Evolutionary conservation across 2,797 vertebrate genomes (phyloP).

Genomic region (Alauda arvensis): DNA sequence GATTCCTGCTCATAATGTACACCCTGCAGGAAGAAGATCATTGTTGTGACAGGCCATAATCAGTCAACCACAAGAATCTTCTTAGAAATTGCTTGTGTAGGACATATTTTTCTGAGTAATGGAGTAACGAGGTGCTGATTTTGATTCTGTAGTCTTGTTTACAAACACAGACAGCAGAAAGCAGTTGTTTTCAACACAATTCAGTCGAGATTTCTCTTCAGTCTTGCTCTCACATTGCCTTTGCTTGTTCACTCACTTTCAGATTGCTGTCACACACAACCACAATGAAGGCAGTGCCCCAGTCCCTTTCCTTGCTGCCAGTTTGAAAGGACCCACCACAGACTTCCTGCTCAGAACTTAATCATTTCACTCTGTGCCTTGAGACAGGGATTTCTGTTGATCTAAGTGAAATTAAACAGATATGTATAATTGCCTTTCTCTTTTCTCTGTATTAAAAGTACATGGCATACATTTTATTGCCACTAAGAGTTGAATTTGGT

Average conservation of each 20-base stretch:
- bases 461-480: accelerated
- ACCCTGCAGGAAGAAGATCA: neutral
- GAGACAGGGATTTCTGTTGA: neutral
- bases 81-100: neutral
- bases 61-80: neutral
- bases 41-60: neutral
- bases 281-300: neutral
- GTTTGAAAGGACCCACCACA: neutral
- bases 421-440: neutral
- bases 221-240: neutral
- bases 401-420: neutral
- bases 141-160: neutral
- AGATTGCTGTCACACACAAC: neutral
- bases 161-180: neutral
- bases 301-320: neutral
- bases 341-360: neutral
- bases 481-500: neutral
- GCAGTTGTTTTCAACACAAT: neutral
- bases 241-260: neutral
- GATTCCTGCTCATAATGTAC: neutral
- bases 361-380: neutral
- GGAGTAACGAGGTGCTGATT: neutral
- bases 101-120: neutral
- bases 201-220: neutral
- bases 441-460: neutral